A percentile compares a stretch with the other conserved stretches of the same genome.
Conservation (phyloP, 2,888 invertebrate genomes). For the Nephrotoma appendiculata region DNA sequence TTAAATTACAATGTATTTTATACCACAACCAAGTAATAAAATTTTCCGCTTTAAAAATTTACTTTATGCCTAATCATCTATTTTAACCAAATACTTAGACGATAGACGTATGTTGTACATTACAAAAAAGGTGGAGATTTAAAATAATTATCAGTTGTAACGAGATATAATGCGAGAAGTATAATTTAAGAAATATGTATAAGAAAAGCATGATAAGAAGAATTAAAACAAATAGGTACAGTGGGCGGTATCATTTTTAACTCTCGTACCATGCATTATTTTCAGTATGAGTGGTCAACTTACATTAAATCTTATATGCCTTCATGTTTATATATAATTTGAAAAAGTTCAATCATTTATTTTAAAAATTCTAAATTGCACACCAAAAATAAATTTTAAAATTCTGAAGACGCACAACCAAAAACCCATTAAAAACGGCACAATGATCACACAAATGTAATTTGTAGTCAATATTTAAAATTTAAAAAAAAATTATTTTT, state of each 20-base stretch:
- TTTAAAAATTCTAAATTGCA: neutral
- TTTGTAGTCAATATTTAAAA: neutral
- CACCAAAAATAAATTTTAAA: neutral
- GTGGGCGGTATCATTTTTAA: neutral
- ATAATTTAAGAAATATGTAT: neutral
- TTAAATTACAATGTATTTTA: no score
- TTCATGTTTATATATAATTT: neutral
- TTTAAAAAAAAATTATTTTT: neutral
- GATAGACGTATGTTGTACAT: neutral
- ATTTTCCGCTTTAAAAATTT: neutral
- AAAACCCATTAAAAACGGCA: neutral
- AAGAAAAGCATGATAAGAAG: neutral
- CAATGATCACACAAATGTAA: neutral
- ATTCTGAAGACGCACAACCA: neutral
- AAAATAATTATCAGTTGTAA: neutral
- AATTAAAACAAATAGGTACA: neutral
- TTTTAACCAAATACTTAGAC: neutral
- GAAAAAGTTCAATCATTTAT: neutral
- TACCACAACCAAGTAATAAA: neutral
- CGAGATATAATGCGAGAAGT: neutral
- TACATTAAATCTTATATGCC: neutral
- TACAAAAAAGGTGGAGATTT: neutral
- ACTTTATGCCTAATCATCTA: neutral
- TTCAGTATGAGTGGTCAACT: neutral
- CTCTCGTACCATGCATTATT: neutral